Percentiles rank a stretch among this genome's conserved stretches.
Conservation (phyloP, 1,140 invertebrate species). For the Brachionus rotundiformis region DNA sequence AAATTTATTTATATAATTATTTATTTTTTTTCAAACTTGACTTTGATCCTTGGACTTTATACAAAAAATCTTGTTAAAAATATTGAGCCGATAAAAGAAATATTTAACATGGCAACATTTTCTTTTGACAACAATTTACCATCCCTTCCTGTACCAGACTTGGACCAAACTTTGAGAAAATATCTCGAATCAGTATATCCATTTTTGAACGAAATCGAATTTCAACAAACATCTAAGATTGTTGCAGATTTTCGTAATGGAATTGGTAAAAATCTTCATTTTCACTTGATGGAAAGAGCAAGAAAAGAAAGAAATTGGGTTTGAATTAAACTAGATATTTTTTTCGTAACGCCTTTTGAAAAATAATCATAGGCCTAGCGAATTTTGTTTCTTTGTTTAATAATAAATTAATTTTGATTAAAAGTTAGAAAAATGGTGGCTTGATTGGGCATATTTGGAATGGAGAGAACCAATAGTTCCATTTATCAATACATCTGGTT, state of each 20-base stretch:
- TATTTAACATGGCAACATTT: conserved; percentile 56
- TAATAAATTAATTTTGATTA: too few species aligned
- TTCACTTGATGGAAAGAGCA: conserved; percentile 58
- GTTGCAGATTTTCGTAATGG: conserved; percentile 61
- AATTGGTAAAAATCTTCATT: conserved; percentile 61
- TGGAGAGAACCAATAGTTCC: conserved; percentile 55
- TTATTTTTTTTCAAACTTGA: conserved; percentile 1
- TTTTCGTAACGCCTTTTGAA: neutral
- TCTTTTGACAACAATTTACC: conserved; percentile 57
- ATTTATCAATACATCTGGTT: conserved; percentile 51
- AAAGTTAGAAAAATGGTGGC: conserved; percentile 58
- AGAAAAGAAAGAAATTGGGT: conserved; percentile 62
- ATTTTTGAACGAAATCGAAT: conserved; percentile 59
- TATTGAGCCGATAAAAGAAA: neutral
- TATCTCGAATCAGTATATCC: conserved; percentile 63
- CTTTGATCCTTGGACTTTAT: conserved; percentile 6
- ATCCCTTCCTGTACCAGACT: conserved; percentile 57
- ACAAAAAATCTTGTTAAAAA: neutral
- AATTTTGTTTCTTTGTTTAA: too few species aligned
- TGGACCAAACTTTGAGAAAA: conserved; percentile 61
- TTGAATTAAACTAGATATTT: conserved; percentile 31
- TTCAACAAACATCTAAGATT: conserved; percentile 58
- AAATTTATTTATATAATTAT: neutral
- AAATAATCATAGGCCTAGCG: neutral
- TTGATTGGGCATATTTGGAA: conserved; percentile 55